Base-by-base conservation (phyloP, 2,888 invertebrate species). In the Phlogophora meticulosa region DNA sequence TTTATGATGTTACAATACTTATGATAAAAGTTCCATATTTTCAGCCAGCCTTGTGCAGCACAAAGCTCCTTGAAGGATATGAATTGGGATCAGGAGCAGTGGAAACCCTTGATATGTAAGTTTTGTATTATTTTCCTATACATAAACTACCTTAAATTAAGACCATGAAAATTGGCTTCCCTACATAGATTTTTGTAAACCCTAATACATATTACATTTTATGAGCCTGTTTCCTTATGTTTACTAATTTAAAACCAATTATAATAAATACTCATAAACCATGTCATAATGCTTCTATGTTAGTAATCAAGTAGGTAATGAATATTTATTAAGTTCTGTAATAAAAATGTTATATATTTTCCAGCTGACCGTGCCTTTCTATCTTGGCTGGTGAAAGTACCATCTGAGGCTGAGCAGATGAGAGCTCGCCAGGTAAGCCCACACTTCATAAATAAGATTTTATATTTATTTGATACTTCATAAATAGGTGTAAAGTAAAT, bases 51-150 rank as follows among this genome's bases (percentile, higher is more conserved):
- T 3, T 99, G 99, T 94, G 99, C 99, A 34, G 98, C 99, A 7
- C 99, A 99, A 90, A 99, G 98, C 88, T 99, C 99, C 15, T 95
- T 99, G 46, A 99, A 99, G 94, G 99, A 99, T 89, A 99, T 99
- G 98, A 99, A 99, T 92, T 99, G 99, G 98, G 99, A 99, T 94
- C 99, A 99, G 90, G 98, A 98, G 78, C 99, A 99, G 88, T 99
- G 99, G 99, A 99, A 99, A 92, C 99, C 99, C 0, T 94, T 99
- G 76, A 99, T 99, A 81, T 94, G 96, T 95, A 85, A 90, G 92
- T 89, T 70, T 32, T 43, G 9, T 38, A 36, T 60, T 43, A 17
- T 28, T 24, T 17, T 17, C 28, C 10, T 0, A 9, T 22, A 22
- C 11, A 20, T 42, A 13, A 36, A 49, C n/a, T 28, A n/a, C 0